Evolutionary conservation across 2,113 vertebrate genomes (phyloP).

Genomic region (Platanista minor): DNA sequence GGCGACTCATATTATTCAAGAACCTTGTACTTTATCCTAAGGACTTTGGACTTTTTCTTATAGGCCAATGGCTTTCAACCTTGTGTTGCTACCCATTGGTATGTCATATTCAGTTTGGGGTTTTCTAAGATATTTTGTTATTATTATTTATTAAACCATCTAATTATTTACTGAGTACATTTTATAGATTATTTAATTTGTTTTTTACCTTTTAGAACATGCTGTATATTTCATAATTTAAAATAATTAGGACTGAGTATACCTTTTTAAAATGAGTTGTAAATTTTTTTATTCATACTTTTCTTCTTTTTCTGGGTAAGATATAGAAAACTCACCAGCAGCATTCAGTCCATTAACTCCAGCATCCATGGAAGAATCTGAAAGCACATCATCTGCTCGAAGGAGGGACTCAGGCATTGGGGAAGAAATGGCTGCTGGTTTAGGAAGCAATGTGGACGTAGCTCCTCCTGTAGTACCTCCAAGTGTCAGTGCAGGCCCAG

Average conservation of each 20-base stretch:
- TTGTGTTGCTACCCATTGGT: background rate
- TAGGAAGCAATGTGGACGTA: constrained; percentile 50
- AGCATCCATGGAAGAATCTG: constrained; percentile 74
- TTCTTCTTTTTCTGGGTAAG: constrained; percentile 56
- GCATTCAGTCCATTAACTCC: background rate
- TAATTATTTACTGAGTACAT: background rate
- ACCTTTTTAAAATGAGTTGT: constrained; percentile 6
- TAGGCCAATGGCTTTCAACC: background rate
- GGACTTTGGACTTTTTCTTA: background rate
- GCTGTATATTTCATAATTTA: background rate
- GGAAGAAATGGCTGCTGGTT: constrained; percentile 83
- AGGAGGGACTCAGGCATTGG: constrained; percentile 88
- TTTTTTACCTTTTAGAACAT: background rate
- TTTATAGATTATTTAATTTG: background rate
- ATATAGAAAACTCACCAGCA: constrained; percentile 64
- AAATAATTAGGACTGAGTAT: background rate
- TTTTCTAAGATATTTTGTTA: background rate
- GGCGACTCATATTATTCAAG: background rate
- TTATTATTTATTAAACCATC: background rate
- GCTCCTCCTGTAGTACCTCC: constrained; percentile 51
- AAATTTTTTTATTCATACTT: background rate
- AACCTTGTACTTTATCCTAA: background rate
- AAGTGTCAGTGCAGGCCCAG: constrained; percentile 85
- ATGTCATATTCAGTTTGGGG: background rate
- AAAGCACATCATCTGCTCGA: constrained; percentile 77